Percentiles rank a stretch among this genome's conserved stretches.
These are phyloP conservation scores for Eulemur albifrons DNA, from an alignment of 2,797 vertebrate species.

Conservation along the genomic window DNA sequence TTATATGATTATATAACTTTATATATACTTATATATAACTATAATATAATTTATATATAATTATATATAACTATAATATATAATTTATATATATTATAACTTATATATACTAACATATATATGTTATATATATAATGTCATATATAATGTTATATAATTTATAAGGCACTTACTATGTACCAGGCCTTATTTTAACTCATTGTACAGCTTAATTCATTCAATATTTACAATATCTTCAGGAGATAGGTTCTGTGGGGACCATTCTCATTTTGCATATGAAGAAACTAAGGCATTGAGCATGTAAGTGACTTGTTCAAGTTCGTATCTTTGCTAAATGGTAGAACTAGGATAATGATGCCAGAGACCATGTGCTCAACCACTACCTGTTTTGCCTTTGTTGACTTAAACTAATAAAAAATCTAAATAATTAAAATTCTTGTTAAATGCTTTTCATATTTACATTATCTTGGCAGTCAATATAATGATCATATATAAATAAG, in stretches of 20 bases:
- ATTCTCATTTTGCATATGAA: neutral
- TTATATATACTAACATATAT: too few species aligned
- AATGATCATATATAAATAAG: neutral
- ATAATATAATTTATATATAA: too few species aligned
- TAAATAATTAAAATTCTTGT: neutral
- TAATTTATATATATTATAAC: too few species aligned
- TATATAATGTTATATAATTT: too few species aligned
- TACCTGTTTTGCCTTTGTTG: neutral
- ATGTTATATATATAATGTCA: too few species aligned
- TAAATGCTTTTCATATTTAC: neutral
- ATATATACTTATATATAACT: too few species aligned
- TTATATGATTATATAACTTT: too few species aligned
- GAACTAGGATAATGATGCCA: neutral
- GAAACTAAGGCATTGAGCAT: neutral
- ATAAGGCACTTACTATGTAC: neutral
- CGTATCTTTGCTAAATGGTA: neutral
- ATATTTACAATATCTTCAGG: neutral
- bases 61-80: too few species aligned
- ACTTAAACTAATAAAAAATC: neutral
- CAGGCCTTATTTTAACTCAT: neutral
- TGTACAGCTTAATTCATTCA: neutral
- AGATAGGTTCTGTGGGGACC: neutral
- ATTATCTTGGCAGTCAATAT: neutral
- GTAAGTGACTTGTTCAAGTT: neutral
- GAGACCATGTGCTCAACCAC: neutral